Evolutionary conservation across 1,140 invertebrate genomes (phyloP).

Genomic region (Pseudomyrmex flavicornis): DNA sequence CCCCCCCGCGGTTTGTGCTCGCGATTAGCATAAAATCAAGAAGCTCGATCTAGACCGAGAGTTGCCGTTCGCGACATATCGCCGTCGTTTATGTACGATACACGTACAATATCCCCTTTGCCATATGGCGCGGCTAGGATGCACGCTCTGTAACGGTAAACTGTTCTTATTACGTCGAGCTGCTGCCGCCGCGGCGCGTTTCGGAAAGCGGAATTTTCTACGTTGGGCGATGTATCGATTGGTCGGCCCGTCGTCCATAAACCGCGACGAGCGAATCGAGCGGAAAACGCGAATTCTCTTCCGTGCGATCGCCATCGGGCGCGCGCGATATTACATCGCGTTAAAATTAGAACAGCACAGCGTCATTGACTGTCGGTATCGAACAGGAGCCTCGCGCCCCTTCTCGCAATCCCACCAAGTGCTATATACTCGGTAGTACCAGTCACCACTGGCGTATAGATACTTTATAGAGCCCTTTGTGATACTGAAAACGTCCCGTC

Average conservation of each 20-base stretch:
- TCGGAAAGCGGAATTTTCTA: conserved; percentile 29
- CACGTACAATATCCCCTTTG: not conserved
- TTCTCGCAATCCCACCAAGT: not conserved
- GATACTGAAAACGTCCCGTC: conserved; percentile 1
- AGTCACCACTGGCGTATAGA: conserved; percentile 34
- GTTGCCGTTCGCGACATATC: conserved; percentile 19
- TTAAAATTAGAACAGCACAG: conserved; percentile 51
- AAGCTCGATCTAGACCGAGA: conserved; percentile 10
- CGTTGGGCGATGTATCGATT: conserved; percentile 60
- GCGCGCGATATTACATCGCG: conserved; percentile 22
- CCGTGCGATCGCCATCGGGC: conserved; percentile 18
- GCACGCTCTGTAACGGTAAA: not conserved
- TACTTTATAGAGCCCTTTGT: not conserved
- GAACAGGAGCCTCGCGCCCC: conserved; percentile 1
- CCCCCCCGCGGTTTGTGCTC: not conserved
- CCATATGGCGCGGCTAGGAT: conserved; percentile 22
- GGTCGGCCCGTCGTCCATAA: conserved; percentile 12
- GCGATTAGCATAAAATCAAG: conserved; percentile 45
- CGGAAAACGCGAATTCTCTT: conserved; percentile 42
- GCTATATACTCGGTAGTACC: conserved; percentile 21
- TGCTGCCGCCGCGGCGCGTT: conserved; percentile 17
- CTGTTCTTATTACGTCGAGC: conserved; percentile 32
- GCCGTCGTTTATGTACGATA: not conserved
- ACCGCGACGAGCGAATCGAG: conserved; percentile 36
- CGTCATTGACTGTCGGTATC: conserved; percentile 56